Evolutionary conservation across 2,888 invertebrate genomes (phyloP).

Genomic region (Microplitis manilae): DNA sequence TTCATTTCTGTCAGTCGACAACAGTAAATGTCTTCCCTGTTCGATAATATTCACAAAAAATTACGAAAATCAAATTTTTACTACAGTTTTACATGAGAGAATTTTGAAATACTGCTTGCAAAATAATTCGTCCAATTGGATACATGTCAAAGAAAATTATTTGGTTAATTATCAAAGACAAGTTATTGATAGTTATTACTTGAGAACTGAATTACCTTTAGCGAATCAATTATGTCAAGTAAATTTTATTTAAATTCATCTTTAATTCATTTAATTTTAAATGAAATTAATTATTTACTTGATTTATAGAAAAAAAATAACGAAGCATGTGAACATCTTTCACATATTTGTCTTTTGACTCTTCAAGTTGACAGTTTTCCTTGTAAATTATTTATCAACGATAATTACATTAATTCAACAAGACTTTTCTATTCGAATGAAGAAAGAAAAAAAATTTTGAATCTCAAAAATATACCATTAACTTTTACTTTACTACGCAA

Average conservation of each 20-base stretch:
- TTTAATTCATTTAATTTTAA: background rate
- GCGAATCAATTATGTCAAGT: conserved; percentile 72
- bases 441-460: conserved; percentile 56
- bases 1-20: conserved; percentile 67
- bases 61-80: conserved; percentile 56
- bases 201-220: conserved; percentile 68
- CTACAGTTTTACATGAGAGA: conserved; percentile 61
- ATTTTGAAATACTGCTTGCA: conserved; percentile 67
- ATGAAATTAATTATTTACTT: background rate
- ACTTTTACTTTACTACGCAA: background rate
- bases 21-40: conserved; percentile 70
- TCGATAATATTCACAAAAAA: conserved; percentile 41
- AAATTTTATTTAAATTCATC: conserved; percentile 42
- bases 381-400: conserved; percentile 55
- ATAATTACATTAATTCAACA: conserved; percentile 54
- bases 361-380: conserved; percentile 71
- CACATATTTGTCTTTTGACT: conserved; percentile 79
- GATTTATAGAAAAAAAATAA: conserved; percentile 68
- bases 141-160: conserved; percentile 65
- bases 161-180: conserved; percentile 64
- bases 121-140: conserved; percentile 60
- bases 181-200: conserved; percentile 67
- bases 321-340: conserved; percentile 78
- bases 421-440: conserved; percentile 73
- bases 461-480: background rate